Conservation (phyloP, 2,113 vertebrate species). For the Uria aalge region DNA sequence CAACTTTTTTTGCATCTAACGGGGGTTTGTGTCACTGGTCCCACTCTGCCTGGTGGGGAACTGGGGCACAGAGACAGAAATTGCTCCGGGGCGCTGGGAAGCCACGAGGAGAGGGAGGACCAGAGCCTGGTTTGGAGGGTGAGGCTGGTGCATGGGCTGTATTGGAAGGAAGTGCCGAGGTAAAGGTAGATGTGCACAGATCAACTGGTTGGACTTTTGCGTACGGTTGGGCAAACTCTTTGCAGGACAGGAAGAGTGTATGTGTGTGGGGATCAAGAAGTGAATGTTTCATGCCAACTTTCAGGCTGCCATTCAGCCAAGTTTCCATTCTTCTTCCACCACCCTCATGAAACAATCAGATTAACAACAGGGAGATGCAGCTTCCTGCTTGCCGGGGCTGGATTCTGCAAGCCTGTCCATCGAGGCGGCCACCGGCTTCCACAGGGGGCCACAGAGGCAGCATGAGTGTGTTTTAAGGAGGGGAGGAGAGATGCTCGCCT, state of each 20-base stretch:
- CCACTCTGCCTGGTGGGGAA: not conserved
- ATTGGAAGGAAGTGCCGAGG: not conserved
- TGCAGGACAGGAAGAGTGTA: not conserved
- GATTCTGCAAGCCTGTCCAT: not conserved
- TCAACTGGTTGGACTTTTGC: not conserved
- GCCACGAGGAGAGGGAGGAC: not conserved
- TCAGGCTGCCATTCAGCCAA: constrained; percentile 4
- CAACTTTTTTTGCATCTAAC: accelerated
- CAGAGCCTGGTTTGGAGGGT: not conserved
- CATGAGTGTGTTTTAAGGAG: not conserved
- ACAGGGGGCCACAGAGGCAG: not conserved
- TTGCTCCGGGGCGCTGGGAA: not conserved
- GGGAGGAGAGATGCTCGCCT: not conserved
- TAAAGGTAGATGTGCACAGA: not conserved
- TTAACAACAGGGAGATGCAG: not conserved
- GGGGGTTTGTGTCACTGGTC: not conserved
- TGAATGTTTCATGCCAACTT: not conserved
- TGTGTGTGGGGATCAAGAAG: not conserved
- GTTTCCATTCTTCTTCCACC: not conserved
- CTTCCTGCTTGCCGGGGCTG: not conserved
- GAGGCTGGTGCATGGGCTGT: not conserved
- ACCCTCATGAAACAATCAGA: not conserved
- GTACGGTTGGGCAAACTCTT: not conserved
- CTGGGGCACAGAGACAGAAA: not conserved
- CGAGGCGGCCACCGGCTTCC: not conserved